phyloP scores from a whole-genome alignment of 2,113 vertebrate species.

The Alligator sinensis region DNA sequence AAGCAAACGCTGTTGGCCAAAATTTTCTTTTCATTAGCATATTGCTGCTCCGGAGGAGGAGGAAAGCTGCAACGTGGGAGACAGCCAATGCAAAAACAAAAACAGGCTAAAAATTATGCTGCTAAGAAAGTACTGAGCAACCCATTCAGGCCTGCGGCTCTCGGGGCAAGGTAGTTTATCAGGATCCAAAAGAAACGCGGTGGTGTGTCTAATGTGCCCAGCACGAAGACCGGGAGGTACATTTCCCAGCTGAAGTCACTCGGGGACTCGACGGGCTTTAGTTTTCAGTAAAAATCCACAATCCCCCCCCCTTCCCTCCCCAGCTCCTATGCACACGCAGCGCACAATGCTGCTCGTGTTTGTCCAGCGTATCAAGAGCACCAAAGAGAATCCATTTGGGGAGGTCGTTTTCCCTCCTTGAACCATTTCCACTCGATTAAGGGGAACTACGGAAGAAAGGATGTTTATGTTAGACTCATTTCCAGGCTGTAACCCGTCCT shows the following conservation, averaged over 20 bases:
- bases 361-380: neutral
- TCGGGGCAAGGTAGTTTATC: neutral
- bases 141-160: neutral
- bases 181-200: neutral
- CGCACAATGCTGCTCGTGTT: neutral
- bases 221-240: neutral
- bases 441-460: slow-evolving; percentile 61
- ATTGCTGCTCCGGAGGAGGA: neutral
- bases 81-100: neutral
- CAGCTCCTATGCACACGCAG: neutral
- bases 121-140: neutral
- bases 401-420: neutral
- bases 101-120: neutral
- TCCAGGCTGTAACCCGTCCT: slow-evolving; percentile 80
- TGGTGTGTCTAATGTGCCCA: neutral
- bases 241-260: neutral
- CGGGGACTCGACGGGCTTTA: neutral
- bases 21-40: neutral
- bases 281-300: neutral
- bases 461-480: slow-evolving; percentile 86
- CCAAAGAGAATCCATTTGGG: neutral
- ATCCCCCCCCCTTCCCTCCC: neutral
- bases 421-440: slow-evolving; percentile 33
- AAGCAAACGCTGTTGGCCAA: neutral
- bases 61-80: neutral